Evolutionary conservation across 2,888 invertebrate species (phyloP), one percentile per base, ranked within the genome.

Genomic region (Brachypterus glaber): DNA sequence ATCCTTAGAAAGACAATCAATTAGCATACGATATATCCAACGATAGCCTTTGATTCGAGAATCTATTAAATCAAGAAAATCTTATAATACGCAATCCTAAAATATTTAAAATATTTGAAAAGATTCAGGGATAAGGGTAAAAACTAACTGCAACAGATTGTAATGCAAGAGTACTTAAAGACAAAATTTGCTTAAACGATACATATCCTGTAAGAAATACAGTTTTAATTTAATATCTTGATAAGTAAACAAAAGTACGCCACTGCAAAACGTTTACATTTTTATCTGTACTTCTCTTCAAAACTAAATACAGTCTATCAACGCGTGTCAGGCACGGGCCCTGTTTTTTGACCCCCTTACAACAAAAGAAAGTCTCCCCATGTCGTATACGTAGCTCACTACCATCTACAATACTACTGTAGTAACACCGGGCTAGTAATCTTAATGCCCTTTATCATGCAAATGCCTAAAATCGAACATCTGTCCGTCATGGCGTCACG

Each of bases 371-470:
- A 60, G 50, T 51, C 56, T 58, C 59, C 62, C 53, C 54, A 50
- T 47, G 43, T 45, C 51, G 46, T 21, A 21, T 21, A 45, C 44
- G 49, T 47, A 46, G 27, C 48, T 57, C 53, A 57, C 59, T 38
- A 44, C 38, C 37, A 41, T 39, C 35, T 42, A 49, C 47, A 47
- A 48, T 45, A 31, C 35, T 21, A 33, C 25, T 31, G 54, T 56
- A 54, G 43, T 54, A 50, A 58, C 62, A 63, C 62, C 61, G 62
- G 62, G 57, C 59, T 52, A 53, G 57, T 59, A 61, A 63, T 64
- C 63, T 63, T 63, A 63, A 64, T 63, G 52, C 59, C 56, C 49
- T 62, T 64, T 64, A 58, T 64, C 55, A 64, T 64, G 64, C 52
- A 58, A 63, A 64, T 63, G 50, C 35, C 33, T 39, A 45, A 42